Base-by-base conservation (phyloP, 2,113 vertebrate genomes). In the Mellivora capensis region DNA sequence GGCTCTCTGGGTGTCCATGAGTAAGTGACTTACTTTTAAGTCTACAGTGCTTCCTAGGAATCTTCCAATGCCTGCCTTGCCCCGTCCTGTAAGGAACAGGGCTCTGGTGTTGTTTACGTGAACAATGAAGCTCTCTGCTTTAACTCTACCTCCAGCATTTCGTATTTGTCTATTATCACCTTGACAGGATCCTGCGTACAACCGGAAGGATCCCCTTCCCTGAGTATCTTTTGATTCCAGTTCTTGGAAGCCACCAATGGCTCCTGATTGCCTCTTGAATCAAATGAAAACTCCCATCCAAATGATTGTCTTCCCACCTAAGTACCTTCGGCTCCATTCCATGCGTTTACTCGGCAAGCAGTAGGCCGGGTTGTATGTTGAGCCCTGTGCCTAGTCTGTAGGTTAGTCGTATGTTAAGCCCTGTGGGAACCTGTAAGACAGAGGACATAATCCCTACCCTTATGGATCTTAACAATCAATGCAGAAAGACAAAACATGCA, bases 231-330 rank as follows among this genome's bases (percentile, higher is more conserved):
- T 95, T 92, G 20, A 95, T 87, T 92, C 52, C 34, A 81, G 17
- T 93, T 97, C 71, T 94, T 37, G 79, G 80, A 97, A 92, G 76
- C 62, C 84, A 95, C 74, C 82, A 85, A 71, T 96, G 88, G 90
- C 49, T 95, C 90, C 97, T 87, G 67, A 90, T 2, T 85, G 87
- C 80, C 97, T 98, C 94, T 95, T 97, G 74, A 97, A 95, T 93
- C 96, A 96, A 94, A 96, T 97, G 92, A 96, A 96, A 96, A 96
- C 71, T 47, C 76, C 74, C 54, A 87, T 77, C 34, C 57, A 39
- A 96, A 97, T 84, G 74, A 96, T 94, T 80, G 93, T 87, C 57
- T 95, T 91, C 59, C 93, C 37, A 96, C 49, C 69, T 90, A 97
- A 91, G 90, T 92, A 80, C 84, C 76, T 96, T 90, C 57, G 72